Percentiles rank a stretch among this genome's conserved stretches.
These are phyloP conservation scores for Peromyscus eremicus DNA, from an alignment of 2,797 vertebrate species.

Conservation along the genomic window DNA sequence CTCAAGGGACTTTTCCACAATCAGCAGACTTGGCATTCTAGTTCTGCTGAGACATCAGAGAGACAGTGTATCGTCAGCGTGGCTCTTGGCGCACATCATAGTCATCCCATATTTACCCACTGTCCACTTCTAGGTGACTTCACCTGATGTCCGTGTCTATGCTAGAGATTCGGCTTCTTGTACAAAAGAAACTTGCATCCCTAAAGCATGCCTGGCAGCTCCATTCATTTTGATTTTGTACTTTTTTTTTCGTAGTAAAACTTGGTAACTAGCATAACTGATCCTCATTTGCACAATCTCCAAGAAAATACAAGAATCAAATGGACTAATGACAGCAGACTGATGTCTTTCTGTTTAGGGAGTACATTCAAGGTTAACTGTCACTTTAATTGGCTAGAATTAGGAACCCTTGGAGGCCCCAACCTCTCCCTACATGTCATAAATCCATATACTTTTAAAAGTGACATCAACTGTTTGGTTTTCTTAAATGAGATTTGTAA, in stretches of 20 bases:
- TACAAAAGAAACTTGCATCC: neutral
- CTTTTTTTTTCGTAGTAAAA: constrained; percentile 32
- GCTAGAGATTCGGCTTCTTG: neutral
- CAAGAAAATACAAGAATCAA: constrained; percentile 57
- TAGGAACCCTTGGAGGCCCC: neutral
- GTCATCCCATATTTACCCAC: neutral
- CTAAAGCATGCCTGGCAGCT: neutral
- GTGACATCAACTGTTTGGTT: neutral
- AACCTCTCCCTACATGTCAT: neutral
- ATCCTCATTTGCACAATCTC: constrained; percentile 46
- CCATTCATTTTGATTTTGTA: neutral
- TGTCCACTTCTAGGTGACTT: neutral
- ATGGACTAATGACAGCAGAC: constrained; percentile 54
- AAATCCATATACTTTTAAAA: neutral
- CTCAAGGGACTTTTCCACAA: neutral
- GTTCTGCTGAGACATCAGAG: neutral
- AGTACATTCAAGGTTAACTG: neutral
- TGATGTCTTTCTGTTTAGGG: neutral
- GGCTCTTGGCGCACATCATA: neutral
- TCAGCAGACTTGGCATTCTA: neutral
- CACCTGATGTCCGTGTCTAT: neutral
- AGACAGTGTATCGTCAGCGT: neutral
- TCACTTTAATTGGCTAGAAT: neutral
- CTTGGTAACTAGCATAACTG: neutral
- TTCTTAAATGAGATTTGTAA: neutral